Evolutionary conservation across 1,140 invertebrate genomes (phyloP), one percentile per base, ranked within the genome.

Genomic region (Dysdera silvatica): DNA sequence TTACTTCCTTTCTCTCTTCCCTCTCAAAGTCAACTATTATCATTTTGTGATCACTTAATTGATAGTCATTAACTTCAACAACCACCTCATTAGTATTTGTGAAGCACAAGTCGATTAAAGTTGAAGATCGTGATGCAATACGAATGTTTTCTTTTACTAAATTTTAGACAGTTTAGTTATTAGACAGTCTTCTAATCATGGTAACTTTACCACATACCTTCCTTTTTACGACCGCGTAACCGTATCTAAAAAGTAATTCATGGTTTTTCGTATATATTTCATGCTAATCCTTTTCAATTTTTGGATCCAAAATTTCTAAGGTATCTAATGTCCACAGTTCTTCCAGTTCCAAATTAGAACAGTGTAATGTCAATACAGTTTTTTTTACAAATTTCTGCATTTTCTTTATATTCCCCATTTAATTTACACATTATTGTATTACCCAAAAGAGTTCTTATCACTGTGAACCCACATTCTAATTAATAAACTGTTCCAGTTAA

Each of bases 401-500:
- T n/a, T 49, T 3, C 12, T 16, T 53, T 45, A 32, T 6, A 10
- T 24, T 23, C 48, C 29, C 3, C 32, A 20, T 53, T 33, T 41
- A 31, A 52, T 43, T 61, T 61, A 12, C 58, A 47, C 7, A 52
- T 18, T n/a, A 52, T 14, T 2, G 28, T 43, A 33, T 49, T 52
- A 3, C 28, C 48, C 8, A 61, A 31, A 1, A n/a, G n/a, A n/a
- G 58, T 52, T 6, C 32, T 1, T 2, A 61, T n/a, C 16, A 49
- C 33, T 4, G 26, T 53, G 0, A 52, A 3, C 6, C 23, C 23
- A 47, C 7, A 61, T 29, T 20, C 51, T 23, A 18, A 43, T 52
- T 61, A 32, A 23, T 14, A n/a, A n/a, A n/a, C n/a, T n/a, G n/a
- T n/a, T n/a, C 48, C 58, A 20, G 33, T 61, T 31, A 52, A 43